phyloP scores from a whole-genome alignment of 1,140 invertebrate genomes.

The Lucilia cuprina region DNA sequence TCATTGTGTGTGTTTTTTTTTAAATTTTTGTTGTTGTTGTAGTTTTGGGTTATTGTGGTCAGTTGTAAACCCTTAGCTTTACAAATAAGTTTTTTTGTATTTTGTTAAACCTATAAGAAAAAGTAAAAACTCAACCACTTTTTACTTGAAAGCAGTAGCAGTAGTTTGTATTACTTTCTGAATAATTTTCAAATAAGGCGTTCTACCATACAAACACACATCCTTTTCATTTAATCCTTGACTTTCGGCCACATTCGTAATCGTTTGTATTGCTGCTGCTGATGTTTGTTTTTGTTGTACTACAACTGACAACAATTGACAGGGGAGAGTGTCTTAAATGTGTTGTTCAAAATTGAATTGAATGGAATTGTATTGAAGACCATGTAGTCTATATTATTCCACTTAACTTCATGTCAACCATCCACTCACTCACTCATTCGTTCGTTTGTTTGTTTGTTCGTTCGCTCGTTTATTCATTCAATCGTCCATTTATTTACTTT shows the following conservation, averaged over 20 bases:
- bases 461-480: neutral
- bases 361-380: neutral
- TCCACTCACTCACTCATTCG: neutral
- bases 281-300: neutral
- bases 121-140: neutral
- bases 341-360: neutral
- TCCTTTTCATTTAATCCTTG: conserved; percentile 31
- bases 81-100: neutral
- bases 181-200: neutral
- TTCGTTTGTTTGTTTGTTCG: too few relatives aligned
- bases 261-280: neutral
- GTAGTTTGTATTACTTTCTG: neutral
- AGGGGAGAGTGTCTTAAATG: conserved; percentile 2
- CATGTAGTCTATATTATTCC: neutral
- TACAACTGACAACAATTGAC: neutral
- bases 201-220: neutral
- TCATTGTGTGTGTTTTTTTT: neutral
- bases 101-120: too few relatives aligned
- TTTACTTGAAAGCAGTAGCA: neutral
- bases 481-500: neutral
- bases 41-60: neutral
- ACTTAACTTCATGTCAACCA: neutral
- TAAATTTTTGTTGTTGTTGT: neutral
- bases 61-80: neutral
- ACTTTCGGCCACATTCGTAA: neutral